Conservation (phyloP, 1,140 invertebrate species). For the Choristoneura fumiferana region DNA sequence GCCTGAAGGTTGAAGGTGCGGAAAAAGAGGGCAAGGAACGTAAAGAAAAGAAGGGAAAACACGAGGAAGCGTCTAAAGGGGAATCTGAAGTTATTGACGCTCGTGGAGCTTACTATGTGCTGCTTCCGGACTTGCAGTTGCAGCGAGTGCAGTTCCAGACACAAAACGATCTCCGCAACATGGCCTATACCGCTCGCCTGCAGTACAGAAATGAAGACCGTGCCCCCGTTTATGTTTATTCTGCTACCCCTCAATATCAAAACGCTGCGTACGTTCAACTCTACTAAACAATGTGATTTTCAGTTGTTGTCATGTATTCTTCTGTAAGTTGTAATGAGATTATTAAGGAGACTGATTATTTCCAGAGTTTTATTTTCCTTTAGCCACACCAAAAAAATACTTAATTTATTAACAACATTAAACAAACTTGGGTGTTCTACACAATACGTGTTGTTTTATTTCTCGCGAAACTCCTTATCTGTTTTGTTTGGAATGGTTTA, state of each 20-base stretch:
- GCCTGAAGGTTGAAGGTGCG: constrained; percentile 32
- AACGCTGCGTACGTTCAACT: constrained; percentile 59
- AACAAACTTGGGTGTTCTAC: neutral
- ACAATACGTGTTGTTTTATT: neutral
- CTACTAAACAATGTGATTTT: neutral
- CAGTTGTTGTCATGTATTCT: neutral
- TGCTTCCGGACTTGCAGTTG: constrained; percentile 57
- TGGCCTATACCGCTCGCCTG: constrained; percentile 68
- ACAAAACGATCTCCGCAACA: constrained; percentile 62
- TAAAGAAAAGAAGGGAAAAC: constrained; percentile 42
- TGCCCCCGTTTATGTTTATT: constrained; percentile 61
- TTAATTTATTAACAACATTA: neutral
- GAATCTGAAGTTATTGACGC: constrained; percentile 52
- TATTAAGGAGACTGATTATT: constrained; percentile 3
- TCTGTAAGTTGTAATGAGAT: neutral
- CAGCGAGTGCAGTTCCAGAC: constrained; percentile 66
- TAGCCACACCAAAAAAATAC: neutral
- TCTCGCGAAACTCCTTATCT: neutral
- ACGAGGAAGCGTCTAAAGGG: constrained; percentile 47
- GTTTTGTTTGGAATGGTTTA: neutral
- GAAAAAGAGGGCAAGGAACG: constrained; percentile 44
- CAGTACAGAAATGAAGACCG: constrained; percentile 63
- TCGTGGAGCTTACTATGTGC: constrained; percentile 64
- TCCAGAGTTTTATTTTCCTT: neutral
- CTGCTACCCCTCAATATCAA: constrained; percentile 53